Conservation (phyloP, 1,140 invertebrate species). For the Sarcophaga peregrina region DNA sequence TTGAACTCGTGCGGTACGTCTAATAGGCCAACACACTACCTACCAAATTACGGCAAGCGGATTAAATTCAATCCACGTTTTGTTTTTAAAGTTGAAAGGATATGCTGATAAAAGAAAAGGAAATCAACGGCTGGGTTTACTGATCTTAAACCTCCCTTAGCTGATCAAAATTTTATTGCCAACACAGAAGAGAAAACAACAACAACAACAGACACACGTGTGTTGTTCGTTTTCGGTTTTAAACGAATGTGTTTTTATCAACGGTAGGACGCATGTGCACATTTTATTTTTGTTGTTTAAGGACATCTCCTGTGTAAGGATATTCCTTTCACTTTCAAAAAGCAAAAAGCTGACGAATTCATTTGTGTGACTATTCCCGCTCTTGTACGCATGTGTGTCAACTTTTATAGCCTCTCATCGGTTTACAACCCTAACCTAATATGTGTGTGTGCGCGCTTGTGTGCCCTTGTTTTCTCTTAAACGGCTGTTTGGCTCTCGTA, state of each 20-base stretch:
- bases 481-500: not conserved
- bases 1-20: no score
- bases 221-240: not conserved
- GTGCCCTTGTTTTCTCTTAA: conserved; percentile 2
- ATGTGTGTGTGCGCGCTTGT: not conserved
- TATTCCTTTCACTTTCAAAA: conserved; percentile 25
- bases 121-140: no score
- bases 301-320: conserved; percentile 26
- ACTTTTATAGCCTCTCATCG: conserved; percentile 35
- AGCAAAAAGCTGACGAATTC: conserved; percentile 4
- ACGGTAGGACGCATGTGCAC: conserved; percentile 4
- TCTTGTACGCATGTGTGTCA: conserved; percentile 33
- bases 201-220: conserved; percentile 30
- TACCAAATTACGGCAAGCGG: no score
- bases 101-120: no score
- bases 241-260: not conserved
- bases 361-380: not conserved
- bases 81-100: no score
- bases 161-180: no score
- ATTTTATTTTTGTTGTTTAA: not conserved
- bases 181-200: not conserved
- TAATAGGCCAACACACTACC: no score
- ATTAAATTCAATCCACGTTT: no score
- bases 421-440: conserved; percentile 41
- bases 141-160: no score